phyloP scores from a whole-genome alignment of 1,140 invertebrate species.

The Zaprionus ghesquierei region DNA sequence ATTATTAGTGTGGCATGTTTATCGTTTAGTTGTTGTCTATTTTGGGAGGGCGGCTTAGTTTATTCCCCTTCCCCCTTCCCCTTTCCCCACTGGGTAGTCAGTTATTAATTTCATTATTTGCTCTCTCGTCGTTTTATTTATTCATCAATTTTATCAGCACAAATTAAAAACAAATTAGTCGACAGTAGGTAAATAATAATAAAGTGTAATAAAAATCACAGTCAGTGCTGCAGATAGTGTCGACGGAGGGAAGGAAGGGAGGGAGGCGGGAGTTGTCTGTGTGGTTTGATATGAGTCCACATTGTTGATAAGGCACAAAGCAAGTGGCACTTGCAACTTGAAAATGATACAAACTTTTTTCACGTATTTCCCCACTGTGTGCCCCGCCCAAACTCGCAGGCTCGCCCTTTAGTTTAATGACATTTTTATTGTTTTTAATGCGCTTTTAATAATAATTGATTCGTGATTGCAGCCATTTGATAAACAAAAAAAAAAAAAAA shows the following conservation, averaged over 20 bases:
- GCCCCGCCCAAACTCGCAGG: too few relatives aligned
- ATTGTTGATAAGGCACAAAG: background rate
- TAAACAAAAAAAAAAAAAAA: constrained; percentile 53
- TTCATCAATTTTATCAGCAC: constrained; percentile 77
- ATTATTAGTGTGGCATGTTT: constrained; percentile 48
- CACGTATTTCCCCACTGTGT: background rate
- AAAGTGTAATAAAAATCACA: constrained; percentile 77
- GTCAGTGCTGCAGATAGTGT: background rate
- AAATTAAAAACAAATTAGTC: constrained; percentile 80
- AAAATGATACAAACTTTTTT: constrained; percentile 64
- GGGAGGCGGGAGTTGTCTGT: background rate
- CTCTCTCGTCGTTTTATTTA: constrained; percentile 64
- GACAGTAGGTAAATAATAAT: constrained; percentile 80
- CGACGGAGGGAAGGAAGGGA: background rate
- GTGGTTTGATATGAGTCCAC: background rate
- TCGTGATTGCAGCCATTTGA: constrained; percentile 67
- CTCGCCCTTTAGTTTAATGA: constrained; percentile 49
- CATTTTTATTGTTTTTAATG: constrained; percentile 78
- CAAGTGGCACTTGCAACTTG: background rate
- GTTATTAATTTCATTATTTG: constrained; percentile 78
- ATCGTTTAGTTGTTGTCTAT: constrained; percentile 30
- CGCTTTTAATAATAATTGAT: constrained; percentile 77
- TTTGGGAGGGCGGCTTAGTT: constrained; percentile 4
- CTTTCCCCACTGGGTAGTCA: constrained; percentile 13
- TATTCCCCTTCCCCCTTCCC: background rate